Base-by-base conservation (phyloP, 2,113 vertebrate species). In the Larimichthys polyactis region DNA sequence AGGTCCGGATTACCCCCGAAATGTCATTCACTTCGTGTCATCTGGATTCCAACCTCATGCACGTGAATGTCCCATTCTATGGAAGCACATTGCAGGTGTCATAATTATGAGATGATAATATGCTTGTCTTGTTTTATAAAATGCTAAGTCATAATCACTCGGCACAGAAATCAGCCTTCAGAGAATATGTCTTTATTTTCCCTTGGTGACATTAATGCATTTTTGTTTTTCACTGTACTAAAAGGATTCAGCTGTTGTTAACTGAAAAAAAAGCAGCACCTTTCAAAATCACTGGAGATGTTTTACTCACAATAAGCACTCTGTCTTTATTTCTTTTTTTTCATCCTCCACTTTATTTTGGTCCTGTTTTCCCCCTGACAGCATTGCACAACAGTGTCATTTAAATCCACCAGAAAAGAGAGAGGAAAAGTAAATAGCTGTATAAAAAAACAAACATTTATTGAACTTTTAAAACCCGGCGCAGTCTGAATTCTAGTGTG, bases 401-500 rank as follows among this genome's bases (percentile, higher is more conserved):
- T 90, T 91, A 73, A 85, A 87, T 83, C 78, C 73, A 55, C 57
- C 40, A 14, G 54, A 20, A 19, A 36, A 36, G 49, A 58, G n/a
- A 49, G n/a, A 71, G 27, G 16, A 73, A 48, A 67, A 81, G 51
- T 55, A 62, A 89, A 81, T 72, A 83, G 71, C 81, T 88, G 58
- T 67, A 83, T 67, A 60, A 83, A 27, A 27, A 27, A 27, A 24
- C 1, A 24, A 24, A 84, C 24, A 19, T 87, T 85, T 74, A 79
- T 74, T 79, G 71, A 73, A 84, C 71, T 82, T 73, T 54, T 17
- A 70, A 79, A 79, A 71, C 71, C 29, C 3, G 2, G 14, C 52
- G 74, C 70, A 71, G 68, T 83, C 29, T 76, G 65, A 84, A 75
- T 82, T 77, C 68, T 68, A 46, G 77, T 78, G 81, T 87, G 71